Percentiles rank a stretch among this genome's conserved stretches.
phyloP scores from a whole-genome alignment of 1,140 invertebrate species.

The Drosophila tristis region DNA sequence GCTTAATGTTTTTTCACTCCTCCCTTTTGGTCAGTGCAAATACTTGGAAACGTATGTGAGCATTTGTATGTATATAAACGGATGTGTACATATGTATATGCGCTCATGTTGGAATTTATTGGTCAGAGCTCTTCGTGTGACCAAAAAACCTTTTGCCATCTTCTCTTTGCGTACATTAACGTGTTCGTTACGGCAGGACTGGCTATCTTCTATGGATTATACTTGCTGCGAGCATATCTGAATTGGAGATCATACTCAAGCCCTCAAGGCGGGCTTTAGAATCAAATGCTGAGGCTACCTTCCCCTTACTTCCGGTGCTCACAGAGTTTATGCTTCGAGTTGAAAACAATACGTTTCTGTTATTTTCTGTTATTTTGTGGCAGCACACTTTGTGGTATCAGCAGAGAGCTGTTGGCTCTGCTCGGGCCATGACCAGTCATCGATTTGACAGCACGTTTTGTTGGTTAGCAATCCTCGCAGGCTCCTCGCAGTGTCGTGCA shows the following conservation, averaged over 20 bases:
- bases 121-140: slow-evolving; percentile 35
- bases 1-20: slow-evolving; percentile 33
- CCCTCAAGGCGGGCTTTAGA: too few species aligned
- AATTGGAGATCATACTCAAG: too few species aligned
- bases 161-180: slow-evolving; percentile 2
- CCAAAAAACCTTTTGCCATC: slow-evolving; percentile 24
- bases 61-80: slow-evolving; percentile 3
- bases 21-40: slow-evolving; percentile 53
- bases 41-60: slow-evolving; percentile 57
- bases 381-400: slow-evolving; percentile 10
- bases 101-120: slow-evolving; percentile 56
- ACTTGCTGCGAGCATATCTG: not conserved
- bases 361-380: slow-evolving; percentile 23
- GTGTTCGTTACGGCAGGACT: not conserved
- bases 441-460: slow-evolving; percentile 47
- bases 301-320: too few species aligned
- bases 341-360: slow-evolving; percentile 5
- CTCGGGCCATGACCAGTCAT: slow-evolving; percentile 24
- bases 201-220: too few species aligned
- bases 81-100: slow-evolving; percentile 5
- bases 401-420: not conserved
- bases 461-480: slow-evolving; percentile 23
- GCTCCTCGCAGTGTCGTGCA: slow-evolving; percentile 41
- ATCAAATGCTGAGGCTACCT: too few species aligned
- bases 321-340: not conserved